Base-by-base conservation (phyloP, 2,888 invertebrate species). In the Ormyrus rosae region DNA sequence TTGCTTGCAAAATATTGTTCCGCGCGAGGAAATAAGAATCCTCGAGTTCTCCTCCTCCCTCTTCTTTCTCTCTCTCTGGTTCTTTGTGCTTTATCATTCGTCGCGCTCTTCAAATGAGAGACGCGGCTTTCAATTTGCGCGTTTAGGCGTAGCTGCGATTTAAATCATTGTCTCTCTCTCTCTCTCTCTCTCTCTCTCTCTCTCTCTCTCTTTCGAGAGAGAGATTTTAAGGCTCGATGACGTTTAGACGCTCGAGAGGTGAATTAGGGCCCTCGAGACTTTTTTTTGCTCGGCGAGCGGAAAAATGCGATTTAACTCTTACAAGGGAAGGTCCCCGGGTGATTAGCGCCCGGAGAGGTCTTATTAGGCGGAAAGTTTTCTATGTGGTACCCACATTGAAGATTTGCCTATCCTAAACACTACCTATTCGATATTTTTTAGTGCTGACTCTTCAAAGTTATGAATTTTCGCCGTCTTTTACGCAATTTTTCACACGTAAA, bases 1-100 rank as follows among this genome's bases (percentile, higher is more conserved):
- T 78, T 78, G 78, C 71, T 78, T 19, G 70, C 58, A 65, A 78
- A 77, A 77, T 70, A 63, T 77, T 77, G 70, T 77, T 63, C 70
- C 60, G 61, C 61, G 53, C 70, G 77, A 55, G 69, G 56, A 68
- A 46, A 9, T 77, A 60, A 71, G 65, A 65, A 71, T 51, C 51
- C 51, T 77, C 70, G 58, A 65, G 55, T 77, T 58, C 56, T 45
- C 34, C 10, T 8, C 19, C 45, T 6, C 50, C 60, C 34, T 45
- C n/a, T 11, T 34, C 46, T 46, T n/a, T 69, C 56, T 45, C 9
- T 53, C 5, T 51, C 51, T 45, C 19, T 53, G 11, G 34, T 34
- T 34, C 34, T 34, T 34, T 34, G 34, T 34, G 8, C 55, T 75
- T 64, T 73, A 55, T 64, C 73, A 63, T 45, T 63, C 63, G 61